phyloP scores from a whole-genome alignment of 2,113 vertebrate species.

The Vulpes vulpes region DNA sequence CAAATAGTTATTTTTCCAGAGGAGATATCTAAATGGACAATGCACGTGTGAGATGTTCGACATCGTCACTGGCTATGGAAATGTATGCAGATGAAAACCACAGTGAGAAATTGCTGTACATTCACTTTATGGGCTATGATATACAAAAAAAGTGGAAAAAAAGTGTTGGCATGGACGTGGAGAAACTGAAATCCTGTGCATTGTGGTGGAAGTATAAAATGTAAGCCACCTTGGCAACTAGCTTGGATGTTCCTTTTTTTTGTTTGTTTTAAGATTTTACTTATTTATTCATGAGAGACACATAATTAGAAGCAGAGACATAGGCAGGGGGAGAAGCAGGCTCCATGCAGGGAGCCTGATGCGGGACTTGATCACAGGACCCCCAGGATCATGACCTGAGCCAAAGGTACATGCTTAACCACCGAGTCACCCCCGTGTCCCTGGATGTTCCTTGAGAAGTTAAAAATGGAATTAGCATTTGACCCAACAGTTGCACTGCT shows the following conservation, averaged over 20 bases:
- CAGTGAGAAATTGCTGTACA: not conserved
- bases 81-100: not conserved
- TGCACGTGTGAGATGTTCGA: not conserved
- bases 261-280: too few species aligned
- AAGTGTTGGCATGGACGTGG: not conserved
- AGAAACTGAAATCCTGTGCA: not conserved
- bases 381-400: too few species aligned
- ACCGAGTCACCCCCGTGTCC: too few species aligned
- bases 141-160: not conserved
- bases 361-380: too few species aligned
- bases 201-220: not conserved
- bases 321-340: too few species aligned
- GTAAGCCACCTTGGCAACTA: not conserved
- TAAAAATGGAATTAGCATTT: not conserved
- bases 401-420: too few species aligned
- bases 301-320: too few species aligned
- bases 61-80: not conserved
- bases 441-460: not conserved
- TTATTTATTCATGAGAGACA: too few species aligned
- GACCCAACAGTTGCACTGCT: not conserved
- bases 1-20: not conserved
- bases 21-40: not conserved
- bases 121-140: not conserved
- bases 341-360: too few species aligned
- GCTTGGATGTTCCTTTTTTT: not conserved